These are phyloP conservation scores for Lophotriccus pileatus DNA, from an alignment of 2,797 vertebrate genomes.

Conservation along the genomic window DNA sequence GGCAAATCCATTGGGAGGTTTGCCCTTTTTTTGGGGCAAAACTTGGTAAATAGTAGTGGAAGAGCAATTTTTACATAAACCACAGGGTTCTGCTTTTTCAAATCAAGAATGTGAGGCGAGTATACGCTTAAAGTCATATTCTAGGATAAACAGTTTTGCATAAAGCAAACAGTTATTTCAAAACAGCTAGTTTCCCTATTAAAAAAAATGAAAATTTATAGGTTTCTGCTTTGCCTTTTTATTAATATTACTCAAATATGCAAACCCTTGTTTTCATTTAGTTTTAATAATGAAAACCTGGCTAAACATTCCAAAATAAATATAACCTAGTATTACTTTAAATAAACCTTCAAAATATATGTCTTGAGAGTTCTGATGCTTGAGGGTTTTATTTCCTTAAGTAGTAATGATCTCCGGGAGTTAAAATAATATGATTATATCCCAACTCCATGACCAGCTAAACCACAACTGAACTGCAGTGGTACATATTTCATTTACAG, in stretches of 20 bases:
- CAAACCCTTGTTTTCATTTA: slow-evolving; percentile 48
- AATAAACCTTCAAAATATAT: slow-evolving; percentile 55
- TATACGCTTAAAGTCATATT: background rate
- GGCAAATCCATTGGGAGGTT: background rate
- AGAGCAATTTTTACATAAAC: background rate
- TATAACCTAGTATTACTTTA: slow-evolving; percentile 43
- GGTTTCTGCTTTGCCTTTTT: slow-evolving; percentile 21
- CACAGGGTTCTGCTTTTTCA: background rate
- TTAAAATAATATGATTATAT: slow-evolving; percentile 78
- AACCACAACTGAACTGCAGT: slow-evolving; percentile 69
- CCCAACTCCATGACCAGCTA: slow-evolving; percentile 63
- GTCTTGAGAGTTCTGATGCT: slow-evolving; percentile 61
- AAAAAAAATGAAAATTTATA: slow-evolving; percentile 19
- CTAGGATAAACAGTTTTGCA: slow-evolving; percentile 26
- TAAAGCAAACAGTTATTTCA: slow-evolving; percentile 31
- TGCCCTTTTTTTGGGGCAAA: background rate
- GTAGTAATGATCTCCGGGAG: slow-evolving; percentile 72
- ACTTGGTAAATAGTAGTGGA: background rate
- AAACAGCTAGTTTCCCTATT: slow-evolving; percentile 1
- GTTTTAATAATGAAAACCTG: slow-evolving; percentile 54
- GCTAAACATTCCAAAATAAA: slow-evolving; percentile 53
- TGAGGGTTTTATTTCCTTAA: slow-evolving; percentile 61
- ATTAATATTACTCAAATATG: slow-evolving; percentile 43
- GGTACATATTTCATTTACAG: slow-evolving; percentile 64
- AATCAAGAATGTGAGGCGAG: background rate